Evolutionary conservation across 2,797 vertebrate genomes (phyloP), one percentile per base, ranked within the genome.

Genomic region (Cossypha polioptera): DNA sequence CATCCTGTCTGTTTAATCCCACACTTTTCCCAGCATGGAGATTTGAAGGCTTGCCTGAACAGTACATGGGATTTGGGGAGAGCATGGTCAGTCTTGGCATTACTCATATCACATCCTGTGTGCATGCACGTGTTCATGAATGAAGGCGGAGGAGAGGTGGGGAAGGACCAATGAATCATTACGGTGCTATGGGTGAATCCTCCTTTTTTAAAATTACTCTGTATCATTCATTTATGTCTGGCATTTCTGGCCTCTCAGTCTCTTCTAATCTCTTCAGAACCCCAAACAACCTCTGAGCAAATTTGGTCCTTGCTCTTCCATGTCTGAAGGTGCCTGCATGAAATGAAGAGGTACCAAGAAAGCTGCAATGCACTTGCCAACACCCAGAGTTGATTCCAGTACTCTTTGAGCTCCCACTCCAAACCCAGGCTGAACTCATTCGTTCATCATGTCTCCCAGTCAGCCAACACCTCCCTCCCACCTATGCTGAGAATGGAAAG

Each of bases 11-110:
- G 62, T 83, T 88, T 84, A 90, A 96, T 77, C 40, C 73, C 86
- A 92, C 62, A 2, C 69, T 93, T 50, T 84, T 88, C 93, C 75
- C 83, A 43, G 65, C 73, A 65, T 29, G 55, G 92, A 95, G 86
- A 77, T 75, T 87, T 92, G 92, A 95, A 96, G 86, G 74, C 79
- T 91, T 94, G 63, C 88, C 92, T 83, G 86, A 90, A 90, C 62
- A 86, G 38, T 29, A 47, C 5, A 3, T 31, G 76, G 58, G 72
- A 92, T 86, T 89, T 84, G 29, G 85, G 94, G 97, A 94, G 69
- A 11, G 9, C 61, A n/a, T 3, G 29, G 51, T 59, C 29, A 14
- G 77, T 66, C 66, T 74, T 62, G 76, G 54, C 7, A 21, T 65
- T 80, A 72, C 73, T 84, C 22, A 1, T 53, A 78, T 53, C 57